Base-by-base conservation (phyloP, 2,113 vertebrate genomes). In the Meleagris gallopavo region DNA sequence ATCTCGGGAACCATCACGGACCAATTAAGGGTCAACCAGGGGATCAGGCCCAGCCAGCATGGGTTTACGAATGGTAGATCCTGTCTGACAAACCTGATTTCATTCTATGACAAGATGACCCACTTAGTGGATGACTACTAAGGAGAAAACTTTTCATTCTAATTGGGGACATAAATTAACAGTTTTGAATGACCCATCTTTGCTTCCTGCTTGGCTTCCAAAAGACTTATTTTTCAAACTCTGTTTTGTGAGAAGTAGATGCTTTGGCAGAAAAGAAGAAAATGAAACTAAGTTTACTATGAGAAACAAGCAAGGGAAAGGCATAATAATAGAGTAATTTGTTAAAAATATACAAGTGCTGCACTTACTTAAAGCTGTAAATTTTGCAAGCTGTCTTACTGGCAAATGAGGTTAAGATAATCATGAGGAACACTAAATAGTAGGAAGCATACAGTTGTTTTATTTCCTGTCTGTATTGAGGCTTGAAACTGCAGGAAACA, bases 101-200 rank as follows among this genome's bases (percentile, higher is more conserved):
- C 38, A 38, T 38, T 38, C 38, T 9, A 9, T 38, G 38, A 38
- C 38, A 38, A 38, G 38, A 10, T 38, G 38, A 38, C 38, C 38
- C 38, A 10, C 38, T 38, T 10, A 38, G 38, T 38, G 9, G 38
- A 38, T 38, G 38, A 38, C 43, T 43, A 43, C 43, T 6, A 43
- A 77, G 24, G 19, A 22, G 25, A 75, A 89, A 65, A 2, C 7
- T 54, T 81, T 90, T 60, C 2, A 9, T 62, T 90, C 83, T 40
- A 50, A 43, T 4, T 34, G 3, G 7, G 10, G 1, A 0, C 9
- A 6, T n/a, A 46, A 4, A 58, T 70, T 62, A 70, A 48, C 48
- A 3, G 43, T 57, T 54, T 58, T 38, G 18, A 32, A 20, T 38
- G 34, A 62, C 60, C 22, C 10, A 24, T 38, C 34, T 79, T 83